Evolutionary conservation across 2,888 invertebrate genomes (phyloP), one percentile per base, ranked within the genome.

Genomic region (Leptopilina myrica): DNA sequence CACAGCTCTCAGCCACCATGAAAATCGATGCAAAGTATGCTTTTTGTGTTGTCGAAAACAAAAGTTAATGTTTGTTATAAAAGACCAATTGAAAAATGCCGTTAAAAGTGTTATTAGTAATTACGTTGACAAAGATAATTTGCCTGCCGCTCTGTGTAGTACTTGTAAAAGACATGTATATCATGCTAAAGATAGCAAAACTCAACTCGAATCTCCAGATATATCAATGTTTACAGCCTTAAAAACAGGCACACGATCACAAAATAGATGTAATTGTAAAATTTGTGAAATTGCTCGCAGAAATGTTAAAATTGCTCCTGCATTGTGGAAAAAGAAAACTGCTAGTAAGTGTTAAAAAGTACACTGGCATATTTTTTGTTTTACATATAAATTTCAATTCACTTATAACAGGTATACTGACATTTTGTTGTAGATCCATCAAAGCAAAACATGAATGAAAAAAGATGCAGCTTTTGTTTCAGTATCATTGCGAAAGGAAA

Each of bases 241-340:
- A 53, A 53, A 53, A 53, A 53, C 1, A 53, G 53, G 8, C 8
- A 53, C 53, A 53, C 53, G n/a, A n/a, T n/a, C n/a, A n/a, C n/a
- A n/a, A n/a, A n/a, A n/a, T n/a, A n/a, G n/a, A n/a, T n/a, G n/a
- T n/a, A n/a, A n/a, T n/a, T n/a, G n/a, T n/a, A n/a, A n/a, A n/a
- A n/a, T n/a, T 73, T 78, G 78, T 78, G 64, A 78, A 73, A 69
- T 78, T 62, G 73, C 78, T 8, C 78, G 49, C 73, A 56, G 11
- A 56, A 56, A 5, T 56, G 56, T 56, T 56, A 46, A 78, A 78
- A 77, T 56, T 66, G 53, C 56, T 12, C n/a, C 77, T 77, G 56
- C 67, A 20, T 64, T 62, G 78, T 78, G 73, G 49, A 43, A 78
- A 78, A 73, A 66, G 40, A 66, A 67, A 77, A 56, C 56, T 77